phyloP scores from a whole-genome alignment of 2,113 vertebrate genomes.

The Scytalopus superciliaris region DNA sequence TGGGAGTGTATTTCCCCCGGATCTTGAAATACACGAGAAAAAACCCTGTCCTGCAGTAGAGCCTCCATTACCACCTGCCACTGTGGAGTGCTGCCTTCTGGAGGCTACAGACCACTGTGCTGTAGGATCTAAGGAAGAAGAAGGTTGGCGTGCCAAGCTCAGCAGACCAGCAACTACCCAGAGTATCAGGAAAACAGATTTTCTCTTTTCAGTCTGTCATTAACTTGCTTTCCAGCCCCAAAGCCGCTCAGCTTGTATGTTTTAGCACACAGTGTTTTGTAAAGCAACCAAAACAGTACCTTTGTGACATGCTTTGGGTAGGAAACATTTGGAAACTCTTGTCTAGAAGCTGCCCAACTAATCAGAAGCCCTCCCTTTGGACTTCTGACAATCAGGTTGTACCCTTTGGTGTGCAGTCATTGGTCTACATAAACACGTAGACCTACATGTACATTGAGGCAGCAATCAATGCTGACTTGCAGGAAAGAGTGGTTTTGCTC shows the following conservation, averaged over 20 bases:
- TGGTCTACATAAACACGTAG: not conserved
- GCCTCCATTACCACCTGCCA: not conserved
- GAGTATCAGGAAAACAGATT: not conserved
- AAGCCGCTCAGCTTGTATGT: not conserved
- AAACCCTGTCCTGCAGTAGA: not conserved
- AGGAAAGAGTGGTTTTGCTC: not conserved
- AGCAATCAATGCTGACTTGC: not conserved
- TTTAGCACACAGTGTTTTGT: not conserved
- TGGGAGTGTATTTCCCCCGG: not conserved
- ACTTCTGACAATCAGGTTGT: not conserved
- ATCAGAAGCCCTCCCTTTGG: not conserved
- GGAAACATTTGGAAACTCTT: not conserved
- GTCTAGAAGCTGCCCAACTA: not conserved
- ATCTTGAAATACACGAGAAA: not conserved
- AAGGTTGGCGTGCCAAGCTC: not conserved
- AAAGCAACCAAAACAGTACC: not conserved
- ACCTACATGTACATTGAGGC: not conserved
- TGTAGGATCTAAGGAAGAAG: not conserved
- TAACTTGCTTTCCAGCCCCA: not conserved
- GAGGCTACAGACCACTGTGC: not conserved
- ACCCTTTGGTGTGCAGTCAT: too few relatives aligned
- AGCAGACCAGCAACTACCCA: not conserved
- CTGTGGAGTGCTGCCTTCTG: not conserved
- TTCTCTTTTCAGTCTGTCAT: not conserved
- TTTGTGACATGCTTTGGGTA: not conserved